Percentiles rank a stretch among this genome's conserved stretches.
Evolutionary conservation across 2,113 vertebrate genomes (phyloP).

Genomic region (Lontra canadensis): DNA sequence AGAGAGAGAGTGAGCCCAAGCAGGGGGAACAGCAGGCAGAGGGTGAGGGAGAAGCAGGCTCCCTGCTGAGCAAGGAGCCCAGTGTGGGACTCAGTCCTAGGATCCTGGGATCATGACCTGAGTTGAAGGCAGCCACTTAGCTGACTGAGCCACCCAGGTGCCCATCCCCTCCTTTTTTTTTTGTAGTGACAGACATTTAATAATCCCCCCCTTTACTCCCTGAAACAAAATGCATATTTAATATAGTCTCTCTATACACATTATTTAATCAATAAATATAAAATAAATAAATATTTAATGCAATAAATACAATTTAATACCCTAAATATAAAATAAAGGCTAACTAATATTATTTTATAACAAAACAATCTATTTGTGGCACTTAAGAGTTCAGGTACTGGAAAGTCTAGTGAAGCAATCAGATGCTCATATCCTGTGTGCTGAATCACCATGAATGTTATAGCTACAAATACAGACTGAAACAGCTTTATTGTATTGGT

Average conservation of each 20-base stretch:
- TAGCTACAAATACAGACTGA: background rate
- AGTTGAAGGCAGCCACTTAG: too few relatives aligned
- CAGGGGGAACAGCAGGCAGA: too few relatives aligned
- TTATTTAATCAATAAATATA: background rate
- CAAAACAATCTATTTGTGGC: background rate
- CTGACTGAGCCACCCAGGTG: too few relatives aligned
- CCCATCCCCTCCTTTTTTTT: too few relatives aligned
- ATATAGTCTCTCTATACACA: background rate
- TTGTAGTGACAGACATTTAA: background rate
- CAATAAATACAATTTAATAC: background rate
- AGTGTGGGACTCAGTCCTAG: too few relatives aligned
- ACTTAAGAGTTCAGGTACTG: background rate
- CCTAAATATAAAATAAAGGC: background rate
- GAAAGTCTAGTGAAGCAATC: background rate
- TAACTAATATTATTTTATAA: background rate
- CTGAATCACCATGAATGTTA: background rate
- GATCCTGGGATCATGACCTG: too few relatives aligned
- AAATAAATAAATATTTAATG: background rate
- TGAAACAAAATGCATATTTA: constrained; percentile 18
- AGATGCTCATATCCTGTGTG: background rate
- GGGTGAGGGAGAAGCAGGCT: too few relatives aligned
- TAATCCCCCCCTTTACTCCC: background rate
- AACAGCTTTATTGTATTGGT: background rate
- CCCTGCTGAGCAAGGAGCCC: too few relatives aligned
- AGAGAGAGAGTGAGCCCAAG: too few relatives aligned